Base-by-base conservation (phyloP, 2,113 vertebrate species). In the Ondatra zibethicus region DNA sequence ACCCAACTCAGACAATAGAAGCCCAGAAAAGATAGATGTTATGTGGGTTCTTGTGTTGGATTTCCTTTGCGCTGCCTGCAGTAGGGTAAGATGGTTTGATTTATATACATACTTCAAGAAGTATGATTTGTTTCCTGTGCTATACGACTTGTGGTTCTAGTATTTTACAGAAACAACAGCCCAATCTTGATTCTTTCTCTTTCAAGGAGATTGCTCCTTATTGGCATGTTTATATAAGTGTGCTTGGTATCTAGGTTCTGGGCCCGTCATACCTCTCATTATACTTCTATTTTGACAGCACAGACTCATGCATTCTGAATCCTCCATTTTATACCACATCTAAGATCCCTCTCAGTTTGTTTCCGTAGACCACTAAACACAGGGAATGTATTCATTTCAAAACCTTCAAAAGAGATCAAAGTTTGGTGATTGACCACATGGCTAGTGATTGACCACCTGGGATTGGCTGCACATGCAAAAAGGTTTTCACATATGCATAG, bases 381-480 rank as follows among this genome's bases (percentile, higher is more conserved):
- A 86, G n/a, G 12, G 72, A 91, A 95, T 58, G 36, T 31, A 58
- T 21, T 66, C 33, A 27, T 93, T 45, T 81, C 39, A 42, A 63
- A 84, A 82, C 85, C 23, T 50, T 82, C 85, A 70, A 90, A 65
- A 58, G 7, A 88, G 50, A 92, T 68, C 1, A 58, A 91, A 93
- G 77, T 3, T 70, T 94, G 31, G 19, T 68, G 42, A 50, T 36
- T 87, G 63, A 68, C 42, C 31, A 68, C 29, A 68, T 31, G 7
- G 27, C n/a, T 66, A 42, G 45, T 97, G 88, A 96, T 21, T 91
- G 95, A 95, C 81, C 88, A 96, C 92, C 75, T 89, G 87, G 68
- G 95, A 72, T 42, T 76, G 77, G 76, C 93, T 84, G 73, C 68
- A 81, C 50, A 76, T 63, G 87, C 86, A 95, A 92, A 93, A 89